Conservation (phyloP, 2,888 invertebrate species). For the Fragum fragum region DNA sequence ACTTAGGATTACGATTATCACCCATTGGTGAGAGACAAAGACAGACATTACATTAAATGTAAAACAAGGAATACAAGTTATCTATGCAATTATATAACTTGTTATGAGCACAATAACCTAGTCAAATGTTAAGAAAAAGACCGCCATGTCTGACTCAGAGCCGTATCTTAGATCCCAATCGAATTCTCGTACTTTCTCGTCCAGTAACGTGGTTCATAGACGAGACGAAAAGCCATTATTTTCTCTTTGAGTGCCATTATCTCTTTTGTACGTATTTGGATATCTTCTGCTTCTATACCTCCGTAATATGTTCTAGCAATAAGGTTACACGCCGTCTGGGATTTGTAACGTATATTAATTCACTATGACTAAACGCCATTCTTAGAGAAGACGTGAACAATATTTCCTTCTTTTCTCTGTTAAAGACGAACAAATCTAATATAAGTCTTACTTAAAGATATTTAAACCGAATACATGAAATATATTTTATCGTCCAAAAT, state of each 20-base stretch:
- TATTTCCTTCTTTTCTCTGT: too few relatives aligned
- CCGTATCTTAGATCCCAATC: not conserved
- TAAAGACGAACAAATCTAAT: too few relatives aligned
- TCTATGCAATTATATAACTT: too few relatives aligned
- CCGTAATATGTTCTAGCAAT: slow-evolving; percentile 17
- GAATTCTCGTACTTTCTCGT: slow-evolving; percentile 15
- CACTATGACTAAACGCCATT: slow-evolving; percentile 16
- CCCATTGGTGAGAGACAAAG: too few relatives aligned
- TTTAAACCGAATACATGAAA: too few relatives aligned
- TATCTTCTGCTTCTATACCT: slow-evolving; percentile 23
- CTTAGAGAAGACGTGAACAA: not conserved
- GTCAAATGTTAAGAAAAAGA: too few relatives aligned
- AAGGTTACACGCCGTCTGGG: not conserved
- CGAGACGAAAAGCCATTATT: slow-evolving; percentile 22
- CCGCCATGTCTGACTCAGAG: not conserved
- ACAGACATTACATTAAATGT: too few relatives aligned
- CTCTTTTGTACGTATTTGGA: slow-evolving; percentile 21
- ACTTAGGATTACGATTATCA: too few relatives aligned
- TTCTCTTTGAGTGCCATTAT: slow-evolving; percentile 24
- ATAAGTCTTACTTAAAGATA: too few relatives aligned
- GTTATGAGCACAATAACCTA: too few relatives aligned
- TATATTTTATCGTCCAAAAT: too few relatives aligned
- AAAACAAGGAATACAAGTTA: too few relatives aligned
- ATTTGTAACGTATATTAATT: slow-evolving; percentile 14
- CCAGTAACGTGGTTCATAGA: slow-evolving; percentile 16